Conservation (phyloP, 2,797 vertebrate species). For the Apodemus agrarius region DNA sequence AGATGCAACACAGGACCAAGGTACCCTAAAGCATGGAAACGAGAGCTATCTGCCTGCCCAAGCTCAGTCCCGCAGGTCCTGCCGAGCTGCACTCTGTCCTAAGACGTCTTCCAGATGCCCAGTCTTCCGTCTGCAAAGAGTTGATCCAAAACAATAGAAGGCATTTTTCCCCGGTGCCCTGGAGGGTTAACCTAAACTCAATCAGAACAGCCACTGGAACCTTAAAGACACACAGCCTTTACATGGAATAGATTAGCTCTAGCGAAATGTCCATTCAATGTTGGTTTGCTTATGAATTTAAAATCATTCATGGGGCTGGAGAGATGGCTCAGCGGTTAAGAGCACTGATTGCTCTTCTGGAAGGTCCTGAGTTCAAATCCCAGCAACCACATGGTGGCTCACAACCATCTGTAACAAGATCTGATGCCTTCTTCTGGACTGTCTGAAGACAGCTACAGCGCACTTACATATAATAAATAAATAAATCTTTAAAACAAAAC, state of each 20-base stretch:
- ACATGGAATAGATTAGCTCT: background rate
- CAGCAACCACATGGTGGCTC: too few species aligned
- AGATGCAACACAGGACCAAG: background rate
- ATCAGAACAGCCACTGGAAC: background rate
- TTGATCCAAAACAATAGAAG: background rate
- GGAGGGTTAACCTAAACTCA: background rate
- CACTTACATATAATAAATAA: too few species aligned
- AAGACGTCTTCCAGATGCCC: background rate
- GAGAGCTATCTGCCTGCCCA: background rate
- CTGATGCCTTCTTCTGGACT: too few species aligned
- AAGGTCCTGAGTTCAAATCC: too few species aligned
- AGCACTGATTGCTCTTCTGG: too few species aligned
- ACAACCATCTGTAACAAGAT: too few species aligned
- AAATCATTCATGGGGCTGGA: background rate
- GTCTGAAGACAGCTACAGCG: too few species aligned
- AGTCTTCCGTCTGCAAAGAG: background rate
- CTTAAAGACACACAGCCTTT: background rate
- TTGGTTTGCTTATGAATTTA: conserved; percentile 1
- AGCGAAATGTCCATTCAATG: background rate
- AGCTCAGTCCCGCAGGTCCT: background rate
- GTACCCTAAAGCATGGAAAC: background rate
- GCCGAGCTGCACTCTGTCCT: background rate
- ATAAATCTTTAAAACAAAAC: too few species aligned
- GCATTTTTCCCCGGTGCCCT: background rate
- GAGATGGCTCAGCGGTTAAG: too few species aligned